Evolutionary conservation across 2,888 invertebrate genomes (phyloP), one percentile per base, ranked within the genome.

Genomic region (Phengaris alcon): DNA sequence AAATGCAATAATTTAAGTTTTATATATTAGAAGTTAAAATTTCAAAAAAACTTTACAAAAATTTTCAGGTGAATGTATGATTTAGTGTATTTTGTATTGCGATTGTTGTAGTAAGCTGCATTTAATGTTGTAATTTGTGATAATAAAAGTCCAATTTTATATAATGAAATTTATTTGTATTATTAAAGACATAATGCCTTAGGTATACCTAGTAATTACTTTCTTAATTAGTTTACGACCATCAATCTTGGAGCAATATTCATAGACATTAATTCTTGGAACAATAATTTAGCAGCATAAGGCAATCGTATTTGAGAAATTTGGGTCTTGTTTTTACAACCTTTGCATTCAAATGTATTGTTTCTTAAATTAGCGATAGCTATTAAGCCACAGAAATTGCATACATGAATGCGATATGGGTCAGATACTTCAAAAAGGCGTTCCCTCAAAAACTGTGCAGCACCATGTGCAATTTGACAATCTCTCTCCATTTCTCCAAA

Each of bases 401-500:
- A 99, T 76, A 99, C 97, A 85, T 99, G 99, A 78, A 99, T 98
- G 81, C 99, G 95, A 89, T 99, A 99, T 0, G 99, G 99, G 94
- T 99, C 99, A 0, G 99, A 99, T 0, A 99, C 99, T 94, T 99
- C 99, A 86, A 99, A 99, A 48, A 99, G 94, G 80, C 99, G 95
- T 90, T 99, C 99, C 54, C 99, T 94, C 70, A 99, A 93, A 87
- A 99, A 98, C 88, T 98, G 98, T 10, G 94, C 94, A 0, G 99
- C 99, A 64, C 99, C 99, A 86, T 99, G 99, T 77, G 99, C 98
- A 83, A 99, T 99, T 93, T 99, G 99, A 94, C 99, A 99, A 95
- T 99, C 99, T 68, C 99, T 97, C 91, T 99, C 99, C 99, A 99
- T 99, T 93, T 99, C 99, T 78, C 99, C 99, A 87, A 99, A 99